phyloP scores from a whole-genome alignment of 2,113 vertebrate genomes.

The Poeciliopsis occidentalis region DNA sequence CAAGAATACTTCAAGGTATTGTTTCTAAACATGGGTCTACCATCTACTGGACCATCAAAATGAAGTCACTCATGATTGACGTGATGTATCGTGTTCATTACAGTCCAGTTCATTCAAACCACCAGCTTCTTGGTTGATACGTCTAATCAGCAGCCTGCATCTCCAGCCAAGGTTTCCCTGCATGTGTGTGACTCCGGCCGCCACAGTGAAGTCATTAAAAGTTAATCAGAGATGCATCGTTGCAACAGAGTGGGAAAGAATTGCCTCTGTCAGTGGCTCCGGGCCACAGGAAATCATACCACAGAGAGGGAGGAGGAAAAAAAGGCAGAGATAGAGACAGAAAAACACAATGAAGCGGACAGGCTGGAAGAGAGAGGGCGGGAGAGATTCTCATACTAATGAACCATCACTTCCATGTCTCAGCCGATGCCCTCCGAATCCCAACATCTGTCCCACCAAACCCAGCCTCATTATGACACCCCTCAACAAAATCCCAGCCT shows the following conservation, averaged over 20 bases:
- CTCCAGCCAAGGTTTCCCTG: constrained; percentile 36
- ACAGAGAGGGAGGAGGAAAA: constrained; percentile 42
- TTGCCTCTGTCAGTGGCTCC: constrained; percentile 74
- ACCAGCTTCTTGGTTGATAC: constrained; percentile 50
- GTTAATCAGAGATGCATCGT: constrained; percentile 74
- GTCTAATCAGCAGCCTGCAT: constrained; percentile 47
- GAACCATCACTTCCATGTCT: constrained; percentile 76
- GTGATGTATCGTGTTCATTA: constrained; percentile 39
- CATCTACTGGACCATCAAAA: neutral
- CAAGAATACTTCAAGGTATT: neutral
- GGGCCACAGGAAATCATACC: constrained; percentile 74
- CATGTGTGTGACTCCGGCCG: constrained; percentile 41
- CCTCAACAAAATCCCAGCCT: constrained; percentile 59
- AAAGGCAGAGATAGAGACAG: constrained; percentile 58
- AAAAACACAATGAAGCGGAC: constrained; percentile 54
- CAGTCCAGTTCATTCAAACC: constrained; percentile 36
- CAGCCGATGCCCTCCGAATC: constrained; percentile 61
- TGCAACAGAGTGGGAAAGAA: constrained; percentile 67
- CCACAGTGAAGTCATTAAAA: constrained; percentile 72
- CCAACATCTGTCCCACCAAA: constrained; percentile 74
- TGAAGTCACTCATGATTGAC: constrained; percentile 19
- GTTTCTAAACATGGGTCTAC: neutral
- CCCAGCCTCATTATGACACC: constrained; percentile 70
- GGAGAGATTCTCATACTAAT: constrained; percentile 65
- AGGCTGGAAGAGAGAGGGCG: constrained; percentile 46